Conservation (phyloP, 2,797 vertebrate genomes). For the Myripristis jacobus region DNA sequence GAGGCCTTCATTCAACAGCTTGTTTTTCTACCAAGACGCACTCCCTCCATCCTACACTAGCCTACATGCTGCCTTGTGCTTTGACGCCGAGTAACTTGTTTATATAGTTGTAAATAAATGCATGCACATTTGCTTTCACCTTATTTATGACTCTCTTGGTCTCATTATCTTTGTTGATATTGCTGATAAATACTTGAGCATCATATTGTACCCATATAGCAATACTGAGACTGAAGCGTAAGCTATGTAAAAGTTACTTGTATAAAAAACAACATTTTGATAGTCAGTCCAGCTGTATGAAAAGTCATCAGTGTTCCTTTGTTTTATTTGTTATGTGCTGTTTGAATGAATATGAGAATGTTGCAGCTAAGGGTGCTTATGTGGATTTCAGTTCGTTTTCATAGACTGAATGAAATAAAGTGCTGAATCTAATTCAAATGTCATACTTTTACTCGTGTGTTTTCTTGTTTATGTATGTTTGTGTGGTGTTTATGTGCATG, state of each 20-base stretch:
- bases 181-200: conserved; percentile 33
- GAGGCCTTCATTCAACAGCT: conserved; percentile 53
- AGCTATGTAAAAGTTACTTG: background rate
- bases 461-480: too few species aligned
- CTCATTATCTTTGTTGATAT: conserved; percentile 32
- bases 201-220: conserved; percentile 1
- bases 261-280: background rate
- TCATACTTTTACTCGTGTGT: background rate
- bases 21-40: conserved; percentile 6
- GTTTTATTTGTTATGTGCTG: background rate
- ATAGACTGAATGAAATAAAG: background rate
- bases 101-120: conserved; percentile 53
- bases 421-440: background rate
- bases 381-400: background rate
- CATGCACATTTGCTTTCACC: conserved; percentile 39
- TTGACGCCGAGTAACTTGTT: conserved; percentile 27
- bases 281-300: background rate
- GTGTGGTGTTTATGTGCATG: too few species aligned
- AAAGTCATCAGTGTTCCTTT: background rate
- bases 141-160: conserved; percentile 17
- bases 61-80: background rate
- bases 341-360: conserved; percentile 2
- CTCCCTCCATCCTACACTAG: background rate
- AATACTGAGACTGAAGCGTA: background rate
- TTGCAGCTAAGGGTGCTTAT: background rate